Conservation (phyloP, 1,140 invertebrate genomes). For the Chymomyza costata region DNA sequence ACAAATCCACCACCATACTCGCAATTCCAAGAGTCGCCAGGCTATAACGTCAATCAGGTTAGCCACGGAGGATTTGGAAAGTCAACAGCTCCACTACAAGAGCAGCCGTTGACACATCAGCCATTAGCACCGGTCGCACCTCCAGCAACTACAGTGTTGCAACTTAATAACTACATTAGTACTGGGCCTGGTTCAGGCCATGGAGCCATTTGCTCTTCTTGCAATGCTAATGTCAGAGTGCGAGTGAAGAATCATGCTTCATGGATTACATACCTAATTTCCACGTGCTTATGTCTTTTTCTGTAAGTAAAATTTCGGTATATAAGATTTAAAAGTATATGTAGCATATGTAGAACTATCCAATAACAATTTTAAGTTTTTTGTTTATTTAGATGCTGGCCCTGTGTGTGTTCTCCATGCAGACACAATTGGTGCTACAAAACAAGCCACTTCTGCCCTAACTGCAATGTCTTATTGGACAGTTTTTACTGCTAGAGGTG, state of each 20-base stretch:
- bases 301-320: too few species aligned
- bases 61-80: too few species aligned
- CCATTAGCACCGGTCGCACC: not conserved
- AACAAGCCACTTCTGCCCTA: slow-evolving; percentile 81
- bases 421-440: slow-evolving; percentile 79
- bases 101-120: slow-evolving; percentile 7
- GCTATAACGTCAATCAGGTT: too few species aligned
- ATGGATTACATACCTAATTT: slow-evolving; percentile 29
- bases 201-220: slow-evolving; percentile 44
- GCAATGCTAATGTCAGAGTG: slow-evolving; percentile 26
- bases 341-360: not conserved
- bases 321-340: not conserved
- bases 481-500: slow-evolving; percentile 4
- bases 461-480: slow-evolving; percentile 80
- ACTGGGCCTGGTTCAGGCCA: slow-evolving; percentile 4
- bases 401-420: slow-evolving; percentile 80
- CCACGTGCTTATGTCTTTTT: slow-evolving; percentile 34
- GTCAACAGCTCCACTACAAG: slow-evolving; percentile 3
- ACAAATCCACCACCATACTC: too few species aligned
- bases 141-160: not conserved
- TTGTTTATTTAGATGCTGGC: slow-evolving; percentile 75
- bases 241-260: slow-evolving; percentile 39
- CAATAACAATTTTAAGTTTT: too few species aligned
- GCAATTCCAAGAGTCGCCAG: too few species aligned
- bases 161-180: slow-evolving; percentile 10